These are phyloP conservation scores for Caenorhabditis virilis DNA, from an alignment of 2,888 invertebrate genomes.

Conservation along the genomic window DNA sequence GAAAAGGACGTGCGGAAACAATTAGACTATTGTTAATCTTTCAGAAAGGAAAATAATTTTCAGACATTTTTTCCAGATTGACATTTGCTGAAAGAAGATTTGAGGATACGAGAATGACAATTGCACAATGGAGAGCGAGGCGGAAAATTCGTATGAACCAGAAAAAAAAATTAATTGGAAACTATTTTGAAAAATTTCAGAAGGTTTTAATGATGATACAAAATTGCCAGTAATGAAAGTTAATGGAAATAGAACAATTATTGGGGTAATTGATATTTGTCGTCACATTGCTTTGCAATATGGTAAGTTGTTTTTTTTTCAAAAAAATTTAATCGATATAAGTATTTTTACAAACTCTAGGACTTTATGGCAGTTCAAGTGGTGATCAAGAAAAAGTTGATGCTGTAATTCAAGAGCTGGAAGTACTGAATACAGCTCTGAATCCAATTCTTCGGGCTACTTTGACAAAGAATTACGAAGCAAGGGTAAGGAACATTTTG, in stretches of 20 bases:
- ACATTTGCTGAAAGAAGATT: slow-evolving; percentile 35
- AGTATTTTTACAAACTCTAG: slow-evolving; percentile 22
- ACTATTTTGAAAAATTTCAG: slow-evolving; percentile 37
- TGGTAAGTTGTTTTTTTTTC: slow-evolving; percentile 31
- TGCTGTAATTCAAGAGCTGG: slow-evolving; percentile 49
- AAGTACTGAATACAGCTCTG: slow-evolving; percentile 50
- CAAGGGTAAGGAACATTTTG: slow-evolving; percentile 37
- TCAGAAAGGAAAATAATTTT: neutral
- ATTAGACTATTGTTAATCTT: slow-evolving; percentile 47
- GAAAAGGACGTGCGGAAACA: slow-evolving; percentile 55
- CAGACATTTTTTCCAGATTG: neutral
- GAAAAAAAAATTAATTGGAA: neutral
- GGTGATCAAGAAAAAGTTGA: slow-evolving; percentile 54
- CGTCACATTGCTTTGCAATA: slow-evolving; percentile 52
- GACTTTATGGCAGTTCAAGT: slow-evolving; percentile 52
- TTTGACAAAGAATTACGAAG: slow-evolving; percentile 53
- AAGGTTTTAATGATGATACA: slow-evolving; percentile 45
- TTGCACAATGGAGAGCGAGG: slow-evolving; percentile 42
- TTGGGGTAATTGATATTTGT: slow-evolving; percentile 55
- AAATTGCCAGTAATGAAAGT: slow-evolving; percentile 53
- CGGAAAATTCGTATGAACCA: slow-evolving; percentile 32
- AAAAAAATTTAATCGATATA: neutral
- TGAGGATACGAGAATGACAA: slow-evolving; percentile 42
- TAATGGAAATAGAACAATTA: slow-evolving; percentile 43
- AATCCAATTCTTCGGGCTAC: slow-evolving; percentile 56